Evolutionary conservation across 2,797 vertebrate species (phyloP), one percentile per base, ranked within the genome.

Genomic region (Sarcophilus harrisii): DNA sequence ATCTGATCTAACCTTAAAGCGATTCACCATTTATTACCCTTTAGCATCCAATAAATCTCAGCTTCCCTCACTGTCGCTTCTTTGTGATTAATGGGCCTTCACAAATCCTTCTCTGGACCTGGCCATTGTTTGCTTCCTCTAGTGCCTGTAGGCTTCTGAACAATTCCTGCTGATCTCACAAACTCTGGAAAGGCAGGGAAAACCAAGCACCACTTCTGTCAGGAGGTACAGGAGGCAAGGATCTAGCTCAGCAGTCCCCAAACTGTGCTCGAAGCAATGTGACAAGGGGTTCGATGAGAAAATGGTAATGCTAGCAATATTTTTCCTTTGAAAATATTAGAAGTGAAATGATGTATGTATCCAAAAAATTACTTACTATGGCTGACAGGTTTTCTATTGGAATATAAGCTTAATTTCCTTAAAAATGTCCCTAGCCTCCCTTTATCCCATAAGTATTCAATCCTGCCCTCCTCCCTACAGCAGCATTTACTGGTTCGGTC

Each of bases 1-100:
- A 95, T 97, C 90, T 95, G 95, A 96, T 97, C 94, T 96, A 97
- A 97, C 57, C 93, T 98, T 95, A 96, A 95, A 97, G 94, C 81
- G 95, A 97, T 96, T 97, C 97, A 94, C 97, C 92, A 92, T 91
- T 91, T 30, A 97, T 90, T 93, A 97, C 90, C 94, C 93, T 96
- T 96, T 97, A 95, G 91, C 94, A 96, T 95, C 97, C 95, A 96
- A 97, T 97, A 97, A 98, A 97, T 95, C 92, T 92, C 96, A 97
- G 92, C 10, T 95, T 54, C 89, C 93, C 73, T 94, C 89, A 97
- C 93, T 2, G 94, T 95, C 57, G 62, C 91, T 94, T 49, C 92
- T 12, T 94, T 95, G 90, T 58, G 95, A 98, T 94, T 94, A 96
- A 95, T 18, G 92, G 92, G 45, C 14, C 94, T 96, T 95, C 96